Conservation (phyloP, 2,888 invertebrate species). For the Drosophila mayaguana region DNA sequence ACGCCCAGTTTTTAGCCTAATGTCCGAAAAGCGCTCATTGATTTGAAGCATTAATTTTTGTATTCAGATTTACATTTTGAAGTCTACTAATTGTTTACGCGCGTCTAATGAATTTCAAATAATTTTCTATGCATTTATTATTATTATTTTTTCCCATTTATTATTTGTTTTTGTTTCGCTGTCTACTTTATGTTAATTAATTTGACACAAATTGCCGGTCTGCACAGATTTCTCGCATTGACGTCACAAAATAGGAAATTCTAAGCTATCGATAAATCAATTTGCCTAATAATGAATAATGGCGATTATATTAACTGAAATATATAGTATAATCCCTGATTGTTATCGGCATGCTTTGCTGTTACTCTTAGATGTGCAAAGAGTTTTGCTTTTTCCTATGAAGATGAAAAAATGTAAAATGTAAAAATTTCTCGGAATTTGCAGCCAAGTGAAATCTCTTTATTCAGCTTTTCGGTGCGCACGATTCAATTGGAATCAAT, state of each 20-base stretch:
- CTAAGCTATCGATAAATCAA: neutral
- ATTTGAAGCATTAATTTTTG: constrained; percentile 49
- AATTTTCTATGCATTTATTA: constrained; percentile 20
- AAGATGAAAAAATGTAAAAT: neutral
- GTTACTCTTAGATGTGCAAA: neutral
- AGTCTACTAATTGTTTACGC: constrained; percentile 60
- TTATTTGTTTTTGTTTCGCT: constrained; percentile 1
- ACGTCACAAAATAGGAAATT: constrained; percentile 15
- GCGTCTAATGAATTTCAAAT: constrained; percentile 70
- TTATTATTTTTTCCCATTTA: neutral
- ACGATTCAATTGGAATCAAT: constrained; percentile 72
- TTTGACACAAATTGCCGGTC: constrained; percentile 64
- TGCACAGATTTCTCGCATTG: constrained; percentile 41
- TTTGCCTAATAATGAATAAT: neutral
- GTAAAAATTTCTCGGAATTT: constrained; percentile 20
- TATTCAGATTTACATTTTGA: constrained; percentile 13
- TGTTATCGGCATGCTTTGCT: neutral
- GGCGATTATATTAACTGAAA: neutral
- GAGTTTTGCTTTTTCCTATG: neutral
- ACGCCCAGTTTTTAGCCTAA: constrained; percentile 42
- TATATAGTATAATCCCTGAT: neutral
- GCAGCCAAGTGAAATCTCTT: constrained; percentile 36
- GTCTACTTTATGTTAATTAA: constrained; percentile 56
- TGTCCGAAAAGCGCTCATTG: constrained; percentile 58
- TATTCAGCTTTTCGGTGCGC: constrained; percentile 27